Evolutionary conservation across 1,140 invertebrate genomes (phyloP).

Genomic region (Caenorhabditis briggsae): DNA sequence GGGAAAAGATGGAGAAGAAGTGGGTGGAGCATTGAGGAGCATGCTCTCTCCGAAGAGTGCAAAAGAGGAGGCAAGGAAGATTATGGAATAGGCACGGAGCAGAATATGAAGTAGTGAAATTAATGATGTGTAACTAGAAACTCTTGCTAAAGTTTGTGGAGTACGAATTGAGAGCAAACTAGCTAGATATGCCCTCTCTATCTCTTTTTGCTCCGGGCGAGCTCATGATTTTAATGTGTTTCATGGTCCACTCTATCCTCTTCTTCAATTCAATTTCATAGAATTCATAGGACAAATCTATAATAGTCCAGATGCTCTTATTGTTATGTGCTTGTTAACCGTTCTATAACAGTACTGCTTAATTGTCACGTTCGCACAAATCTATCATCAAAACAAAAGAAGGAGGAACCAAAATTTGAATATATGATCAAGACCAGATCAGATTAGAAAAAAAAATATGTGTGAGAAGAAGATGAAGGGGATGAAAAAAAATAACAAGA

Average conservation of each 20-base stretch:
- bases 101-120: conserved; percentile 30
- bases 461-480: no score
- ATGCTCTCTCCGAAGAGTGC: conserved; percentile 27
- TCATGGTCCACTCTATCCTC: no score
- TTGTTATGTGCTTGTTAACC: conserved; percentile 2
- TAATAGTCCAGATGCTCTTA: background rate
- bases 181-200: background rate
- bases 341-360: conserved; percentile 1
- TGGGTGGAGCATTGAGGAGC: background rate
- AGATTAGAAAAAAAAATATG: background rate
- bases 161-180: conserved; percentile 3
- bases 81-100: background rate
- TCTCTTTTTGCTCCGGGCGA: no score
- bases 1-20: conserved; percentile 30
- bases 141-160: background rate
- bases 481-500: conserved; percentile 23
- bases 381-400: no score
- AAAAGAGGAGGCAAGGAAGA: conserved; percentile 28
- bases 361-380: background rate
- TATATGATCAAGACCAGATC: background rate
- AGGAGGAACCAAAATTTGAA: background rate
- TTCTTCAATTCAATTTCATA: background rate
- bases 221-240: no score
- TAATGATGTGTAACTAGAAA: conserved; percentile 26
- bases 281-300: background rate